Base-by-base conservation (phyloP, 2,113 vertebrate species). In the Rostratula benghalensis region DNA sequence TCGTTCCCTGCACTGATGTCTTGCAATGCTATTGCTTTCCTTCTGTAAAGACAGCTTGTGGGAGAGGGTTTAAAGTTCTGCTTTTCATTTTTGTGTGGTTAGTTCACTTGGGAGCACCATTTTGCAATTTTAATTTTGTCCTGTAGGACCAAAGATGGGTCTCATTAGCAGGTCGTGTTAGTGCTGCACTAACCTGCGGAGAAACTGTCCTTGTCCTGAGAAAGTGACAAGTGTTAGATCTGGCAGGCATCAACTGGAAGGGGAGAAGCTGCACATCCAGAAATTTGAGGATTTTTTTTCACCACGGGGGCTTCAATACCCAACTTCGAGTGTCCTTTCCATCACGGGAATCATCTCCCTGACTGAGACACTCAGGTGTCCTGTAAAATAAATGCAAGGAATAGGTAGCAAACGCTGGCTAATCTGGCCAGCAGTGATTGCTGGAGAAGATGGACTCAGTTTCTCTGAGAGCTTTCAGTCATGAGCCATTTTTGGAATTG, bases 191-290 rank as follows among this genome's bases (percentile, higher is more conserved):
- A 20, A 85, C 31, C 15, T 25, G 8, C 24, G 19, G 39, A 51
- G 43, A 76, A 91, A 68, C 6, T 33, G 41, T 20, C 41, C 27
- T 27, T 54, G 2, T 10, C 45, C 15, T 70, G 51, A 53, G 35
- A 87, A 74, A 12, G 30, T 61, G 23, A 19, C 0, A 1, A 0
- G 1, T 21, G 7, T 41, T 71, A n/a, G 35, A 33, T 48, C 54
- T 2, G 13, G 7, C 48, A 56, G 19, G 41, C 21, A 85, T 35
- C 48, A 75, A 1, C 4, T 87, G 35, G 43, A 56, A 73, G 22
- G 30, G 27, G 30, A 59, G 43, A 91, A 90, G 35, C 12, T 31
- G 28, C 11, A 21, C 18, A 25, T 21, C 1, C 54, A 74, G 68
- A 78, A 37, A 74, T 60, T 0, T 20, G 35, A 75, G 14, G 5